Percentiles rank a stretch among this genome's conserved stretches.
Conservation (phyloP, 1,140 invertebrate species). For the Trichonephila clavipes region DNA sequence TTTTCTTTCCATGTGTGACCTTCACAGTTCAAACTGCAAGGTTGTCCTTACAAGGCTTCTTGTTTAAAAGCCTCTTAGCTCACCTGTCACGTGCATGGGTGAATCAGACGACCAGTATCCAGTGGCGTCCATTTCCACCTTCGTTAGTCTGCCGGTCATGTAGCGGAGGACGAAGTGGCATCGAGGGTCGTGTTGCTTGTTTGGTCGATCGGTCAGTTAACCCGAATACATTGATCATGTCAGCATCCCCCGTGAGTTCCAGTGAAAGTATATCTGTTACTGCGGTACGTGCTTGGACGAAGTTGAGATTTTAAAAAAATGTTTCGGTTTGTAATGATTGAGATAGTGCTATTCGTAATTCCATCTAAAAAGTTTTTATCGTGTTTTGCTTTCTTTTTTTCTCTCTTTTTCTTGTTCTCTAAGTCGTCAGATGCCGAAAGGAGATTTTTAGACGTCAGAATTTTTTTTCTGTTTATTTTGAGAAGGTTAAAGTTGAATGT, state of each 20-base stretch:
- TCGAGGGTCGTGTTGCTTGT: background rate
- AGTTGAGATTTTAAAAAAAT: too few relatives aligned
- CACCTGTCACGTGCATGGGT: background rate
- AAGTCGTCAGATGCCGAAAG: too few relatives aligned
- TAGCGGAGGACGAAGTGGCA: background rate
- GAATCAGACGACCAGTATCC: background rate
- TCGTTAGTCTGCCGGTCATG: slow-evolving; percentile 4
- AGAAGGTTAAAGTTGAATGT: too few relatives aligned
- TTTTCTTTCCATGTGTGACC: background rate
- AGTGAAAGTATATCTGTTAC: too few relatives aligned
- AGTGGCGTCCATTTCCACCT: background rate
- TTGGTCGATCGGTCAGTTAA: background rate
- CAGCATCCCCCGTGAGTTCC: background rate
- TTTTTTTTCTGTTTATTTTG: too few relatives aligned
- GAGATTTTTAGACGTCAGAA: too few relatives aligned
- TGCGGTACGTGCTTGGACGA: too few relatives aligned
- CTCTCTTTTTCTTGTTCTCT: too few relatives aligned
- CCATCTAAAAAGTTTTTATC: too few relatives aligned
- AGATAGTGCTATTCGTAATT: too few relatives aligned
- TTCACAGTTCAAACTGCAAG: background rate
- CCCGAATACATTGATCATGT: background rate
- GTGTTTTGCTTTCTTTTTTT: too few relatives aligned
- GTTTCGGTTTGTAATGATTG: too few relatives aligned
- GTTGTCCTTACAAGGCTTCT: background rate
- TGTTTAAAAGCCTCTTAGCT: background rate